Conservation (phyloP, 2,797 vertebrate species). For the Cossypha heuglini region DNA sequence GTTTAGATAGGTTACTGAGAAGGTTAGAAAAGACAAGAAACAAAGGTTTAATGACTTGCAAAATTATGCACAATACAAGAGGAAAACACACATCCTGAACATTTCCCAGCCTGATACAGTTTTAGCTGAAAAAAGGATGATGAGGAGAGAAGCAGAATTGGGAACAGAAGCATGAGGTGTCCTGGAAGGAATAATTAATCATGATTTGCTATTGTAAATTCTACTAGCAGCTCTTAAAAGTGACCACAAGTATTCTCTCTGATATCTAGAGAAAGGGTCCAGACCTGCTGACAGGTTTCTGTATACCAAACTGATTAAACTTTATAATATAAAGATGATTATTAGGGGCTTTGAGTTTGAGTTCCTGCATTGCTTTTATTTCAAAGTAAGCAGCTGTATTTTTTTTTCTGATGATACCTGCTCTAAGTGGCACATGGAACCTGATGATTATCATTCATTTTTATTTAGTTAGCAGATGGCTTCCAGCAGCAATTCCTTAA, state of each 20-base stretch:
- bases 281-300: neutral
- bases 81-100: neutral
- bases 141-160: neutral
- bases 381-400: neutral
- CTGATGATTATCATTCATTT: conserved; percentile 47
- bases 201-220: conserved; percentile 23
- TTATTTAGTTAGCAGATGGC: conserved; percentile 57
- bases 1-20: conserved; percentile 6
- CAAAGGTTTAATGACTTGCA: conserved; percentile 30
- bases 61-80: neutral
- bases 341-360: neutral
- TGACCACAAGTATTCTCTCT: neutral
- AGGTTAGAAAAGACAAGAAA: conserved; percentile 38
- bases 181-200: neutral
- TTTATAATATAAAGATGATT: neutral
- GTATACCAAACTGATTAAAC: neutral
- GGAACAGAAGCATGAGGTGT: neutral
- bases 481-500: conserved; percentile 50
- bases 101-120: neutral
- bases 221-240: neutral
- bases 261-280: neutral
- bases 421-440: neutral
- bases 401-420: neutral
- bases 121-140: neutral
- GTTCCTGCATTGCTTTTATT: neutral